phyloP scores from a whole-genome alignment of 2,888 invertebrate species.

The Trachelus stipa region DNA sequence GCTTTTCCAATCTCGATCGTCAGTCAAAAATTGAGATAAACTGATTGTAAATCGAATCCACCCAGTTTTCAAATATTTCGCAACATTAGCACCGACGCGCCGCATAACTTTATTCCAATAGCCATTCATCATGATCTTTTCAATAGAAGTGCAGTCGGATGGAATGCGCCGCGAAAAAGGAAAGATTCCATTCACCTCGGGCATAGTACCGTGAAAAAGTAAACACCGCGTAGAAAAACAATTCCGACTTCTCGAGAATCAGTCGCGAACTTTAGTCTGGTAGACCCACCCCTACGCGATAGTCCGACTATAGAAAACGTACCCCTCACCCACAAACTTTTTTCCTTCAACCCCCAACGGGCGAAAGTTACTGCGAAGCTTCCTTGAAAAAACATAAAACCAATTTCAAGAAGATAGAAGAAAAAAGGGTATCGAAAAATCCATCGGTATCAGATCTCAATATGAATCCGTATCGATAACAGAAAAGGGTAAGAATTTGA shows the following conservation, averaged over 20 bases:
- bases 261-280: neutral
- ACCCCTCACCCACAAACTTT: too few relatives aligned
- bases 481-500: too few relatives aligned
- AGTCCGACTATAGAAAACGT: too few relatives aligned
- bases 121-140: slow-evolving; percentile 59
- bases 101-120: slow-evolving; percentile 61
- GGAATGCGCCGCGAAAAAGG: slow-evolving; percentile 41
- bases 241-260: slow-evolving; percentile 39
- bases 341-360: too few relatives aligned
- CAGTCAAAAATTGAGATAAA: too few relatives aligned
- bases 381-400: neutral
- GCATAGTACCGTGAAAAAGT: slow-evolving; percentile 52
- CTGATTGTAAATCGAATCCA: slow-evolving; percentile 48
- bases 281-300: too few relatives aligned
- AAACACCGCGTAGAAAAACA: slow-evolving; percentile 57
- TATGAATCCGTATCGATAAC: too few relatives aligned
- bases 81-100: slow-evolving; percentile 55
- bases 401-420: neutral
- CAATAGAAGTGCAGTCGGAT: slow-evolving; percentile 51
- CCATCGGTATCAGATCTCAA: too few relatives aligned
- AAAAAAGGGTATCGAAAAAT: too few relatives aligned
- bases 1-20: slow-evolving; percentile 23
- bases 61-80: slow-evolving; percentile 54
- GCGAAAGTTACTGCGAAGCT: too few relatives aligned
- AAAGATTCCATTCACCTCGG: slow-evolving; percentile 44